Conservation (phyloP, 2,888 invertebrate genomes). For the Agrochola lychnidis region DNA sequence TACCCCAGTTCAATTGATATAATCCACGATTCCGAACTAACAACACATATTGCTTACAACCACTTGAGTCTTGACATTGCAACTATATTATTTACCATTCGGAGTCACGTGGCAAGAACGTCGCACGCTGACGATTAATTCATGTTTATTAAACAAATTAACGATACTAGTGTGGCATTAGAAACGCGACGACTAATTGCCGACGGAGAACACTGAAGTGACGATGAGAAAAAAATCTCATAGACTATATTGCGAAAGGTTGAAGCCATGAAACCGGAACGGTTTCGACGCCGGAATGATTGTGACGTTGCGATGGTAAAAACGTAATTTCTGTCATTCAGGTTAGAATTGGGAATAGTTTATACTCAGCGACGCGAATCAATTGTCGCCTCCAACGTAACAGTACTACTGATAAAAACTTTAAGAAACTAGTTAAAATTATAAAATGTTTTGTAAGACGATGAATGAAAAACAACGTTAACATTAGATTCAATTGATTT, state of each 20-base stretch:
- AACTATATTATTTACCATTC: conserved; percentile 80
- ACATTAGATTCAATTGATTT: conserved; percentile 39
- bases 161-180: conserved; percentile 76
- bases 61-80: conserved; percentile 85
- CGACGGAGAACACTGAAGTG: conserved; percentile 51
- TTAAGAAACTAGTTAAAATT: conserved; percentile 16
- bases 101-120: conserved; percentile 79
- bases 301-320: conserved; percentile 45
- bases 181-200: conserved; percentile 73
- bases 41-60: conserved; percentile 76
- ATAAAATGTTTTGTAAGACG: conserved; percentile 23
- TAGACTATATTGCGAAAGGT: conserved; percentile 63
- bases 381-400: conserved; percentile 42
- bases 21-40: conserved; percentile 72
- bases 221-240: conserved; percentile 67
- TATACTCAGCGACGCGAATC: conserved; percentile 41
- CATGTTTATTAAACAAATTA: conserved; percentile 89
- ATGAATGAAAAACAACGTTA: conserved; percentile 28
- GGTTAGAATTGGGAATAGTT: conserved; percentile 46
- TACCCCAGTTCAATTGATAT: conserved; percentile 74
- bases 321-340: conserved; percentile 60
- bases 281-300: conserved; percentile 50
- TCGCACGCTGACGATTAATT: conserved; percentile 80
- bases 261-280: conserved; percentile 61
- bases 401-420: conserved; percentile 24